Evolutionary conservation across 2,888 invertebrate species (phyloP).

Genomic region (Syrphus vitripennis): DNA sequence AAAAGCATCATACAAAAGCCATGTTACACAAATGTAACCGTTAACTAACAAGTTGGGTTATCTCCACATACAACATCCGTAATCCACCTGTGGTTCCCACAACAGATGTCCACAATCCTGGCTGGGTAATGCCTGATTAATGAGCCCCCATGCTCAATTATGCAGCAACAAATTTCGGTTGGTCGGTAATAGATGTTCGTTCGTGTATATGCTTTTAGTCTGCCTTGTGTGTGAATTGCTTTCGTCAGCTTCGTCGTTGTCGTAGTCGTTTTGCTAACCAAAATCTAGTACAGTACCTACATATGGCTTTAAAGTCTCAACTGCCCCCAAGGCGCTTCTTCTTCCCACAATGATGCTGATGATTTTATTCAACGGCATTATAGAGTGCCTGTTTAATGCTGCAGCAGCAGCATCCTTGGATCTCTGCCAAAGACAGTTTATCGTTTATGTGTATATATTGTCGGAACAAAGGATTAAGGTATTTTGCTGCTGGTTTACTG

Average conservation of each 20-base stretch:
- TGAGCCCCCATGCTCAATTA: slow-evolving; percentile 49
- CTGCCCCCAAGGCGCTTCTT: slow-evolving; percentile 30
- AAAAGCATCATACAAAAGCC: background rate
- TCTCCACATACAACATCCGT: slow-evolving; percentile 17
- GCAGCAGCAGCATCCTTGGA: slow-evolving; percentile 61
- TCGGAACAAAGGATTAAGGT: slow-evolving; percentile 62
- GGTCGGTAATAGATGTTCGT: background rate
- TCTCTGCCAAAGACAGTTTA: slow-evolving; percentile 66
- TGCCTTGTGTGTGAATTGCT: slow-evolving; percentile 16
- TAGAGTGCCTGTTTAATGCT: slow-evolving; percentile 40
- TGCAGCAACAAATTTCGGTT: slow-evolving; percentile 46
- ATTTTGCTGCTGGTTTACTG: slow-evolving; percentile 52
- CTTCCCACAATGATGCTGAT: slow-evolving; percentile 13
- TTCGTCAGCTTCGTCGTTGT: slow-evolving; percentile 22
- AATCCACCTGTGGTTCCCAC: slow-evolving; percentile 54
- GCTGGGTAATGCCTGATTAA: slow-evolving; percentile 55
- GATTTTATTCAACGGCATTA: background rate
- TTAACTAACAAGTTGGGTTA: slow-evolving; percentile 27
- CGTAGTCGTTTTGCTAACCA: slow-evolving; percentile 4
- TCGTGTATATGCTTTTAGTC: background rate
- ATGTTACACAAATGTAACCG: slow-evolving; percentile 21
- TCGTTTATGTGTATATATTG: slow-evolving; percentile 15
- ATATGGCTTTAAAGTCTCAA: slow-evolving; percentile 36
- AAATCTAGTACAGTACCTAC: slow-evolving; percentile 45
- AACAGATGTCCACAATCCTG: slow-evolving; percentile 46